phyloP scores from a whole-genome alignment of 1,140 invertebrate species.

The Mercenaria mercenaria region DNA sequence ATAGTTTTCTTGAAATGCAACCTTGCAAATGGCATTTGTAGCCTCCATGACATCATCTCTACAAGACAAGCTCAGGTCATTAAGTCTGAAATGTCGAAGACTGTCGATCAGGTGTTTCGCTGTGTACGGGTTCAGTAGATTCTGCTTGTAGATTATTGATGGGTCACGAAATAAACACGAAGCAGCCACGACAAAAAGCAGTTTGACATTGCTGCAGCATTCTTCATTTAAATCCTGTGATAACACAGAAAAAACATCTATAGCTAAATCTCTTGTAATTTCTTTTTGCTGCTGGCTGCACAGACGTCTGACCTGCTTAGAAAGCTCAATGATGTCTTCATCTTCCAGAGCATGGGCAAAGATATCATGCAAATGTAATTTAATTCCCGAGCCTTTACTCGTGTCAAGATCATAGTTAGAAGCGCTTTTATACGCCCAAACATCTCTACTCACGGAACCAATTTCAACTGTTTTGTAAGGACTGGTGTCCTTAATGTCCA shows the following conservation, averaged over 20 bases:
- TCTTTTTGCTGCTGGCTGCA: too few relatives aligned
- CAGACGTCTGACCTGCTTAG: background rate
- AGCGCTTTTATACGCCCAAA: background rate
- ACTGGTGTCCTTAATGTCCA: background rate
- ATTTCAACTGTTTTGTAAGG: background rate
- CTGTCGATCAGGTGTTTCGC: too few relatives aligned
- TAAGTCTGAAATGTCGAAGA: too few relatives aligned
- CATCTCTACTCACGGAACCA: background rate
- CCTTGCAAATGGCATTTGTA: too few relatives aligned
- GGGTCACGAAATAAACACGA: background rate
- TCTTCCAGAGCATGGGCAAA: background rate
- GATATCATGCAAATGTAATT: background rate
- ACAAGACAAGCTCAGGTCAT: too few relatives aligned
- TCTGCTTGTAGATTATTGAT: background rate
- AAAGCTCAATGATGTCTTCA: background rate
- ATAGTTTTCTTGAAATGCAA: too few relatives aligned
- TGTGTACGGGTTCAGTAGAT: too few relatives aligned
- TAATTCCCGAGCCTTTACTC: background rate
- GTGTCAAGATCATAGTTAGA: background rate
- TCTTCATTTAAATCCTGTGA: background rate
- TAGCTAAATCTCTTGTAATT: background rate
- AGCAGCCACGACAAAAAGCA: background rate
- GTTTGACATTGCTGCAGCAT: background rate
- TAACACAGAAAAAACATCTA: background rate
- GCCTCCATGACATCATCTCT: too few relatives aligned